phyloP scores from a whole-genome alignment of 2,888 invertebrate genomes.

The Megamerina dolium region DNA sequence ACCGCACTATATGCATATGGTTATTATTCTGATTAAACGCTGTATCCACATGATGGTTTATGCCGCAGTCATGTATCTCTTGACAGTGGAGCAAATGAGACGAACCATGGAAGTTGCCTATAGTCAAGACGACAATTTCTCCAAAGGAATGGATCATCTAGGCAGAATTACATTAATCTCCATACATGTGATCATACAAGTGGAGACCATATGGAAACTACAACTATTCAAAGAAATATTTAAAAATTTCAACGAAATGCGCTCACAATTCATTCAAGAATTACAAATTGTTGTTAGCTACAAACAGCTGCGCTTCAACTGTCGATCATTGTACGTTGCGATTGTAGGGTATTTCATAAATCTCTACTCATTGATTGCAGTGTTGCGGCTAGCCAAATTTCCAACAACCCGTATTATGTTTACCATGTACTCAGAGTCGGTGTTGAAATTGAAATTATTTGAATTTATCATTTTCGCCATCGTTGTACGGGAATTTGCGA shows the following conservation, averaged over 20 bases:
- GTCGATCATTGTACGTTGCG: neutral
- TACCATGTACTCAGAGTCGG: slow-evolving; percentile 28
- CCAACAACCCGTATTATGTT: slow-evolving; percentile 14
- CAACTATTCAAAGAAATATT: neutral
- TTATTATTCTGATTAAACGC: neutral
- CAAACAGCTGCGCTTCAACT: neutral
- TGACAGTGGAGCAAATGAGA: neutral
- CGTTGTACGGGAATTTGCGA: slow-evolving; percentile 21
- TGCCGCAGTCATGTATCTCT: neutral
- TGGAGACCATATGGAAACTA: slow-evolving; percentile 6
- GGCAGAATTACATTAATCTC: slow-evolving; percentile 1
- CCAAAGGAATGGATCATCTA: slow-evolving; percentile 1
- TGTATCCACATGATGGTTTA: neutral
- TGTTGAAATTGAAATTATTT: slow-evolving; percentile 25
- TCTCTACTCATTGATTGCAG: too few species aligned
- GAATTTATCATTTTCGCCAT: slow-evolving; percentile 28
- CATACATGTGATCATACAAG: slow-evolving; percentile 1
- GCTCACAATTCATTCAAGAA: neutral
- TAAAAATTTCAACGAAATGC: slow-evolving; percentile 5
- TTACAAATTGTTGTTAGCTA: neutral
- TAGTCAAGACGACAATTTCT: slow-evolving; percentile 1
- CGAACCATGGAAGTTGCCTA: slow-evolving; percentile 1
- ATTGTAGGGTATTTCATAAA: too few species aligned
- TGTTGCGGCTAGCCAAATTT: neutral
- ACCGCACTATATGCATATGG: too few species aligned